Conservation (phyloP, 2,797 vertebrate species). For the Lagodon rhomboides region DNA sequence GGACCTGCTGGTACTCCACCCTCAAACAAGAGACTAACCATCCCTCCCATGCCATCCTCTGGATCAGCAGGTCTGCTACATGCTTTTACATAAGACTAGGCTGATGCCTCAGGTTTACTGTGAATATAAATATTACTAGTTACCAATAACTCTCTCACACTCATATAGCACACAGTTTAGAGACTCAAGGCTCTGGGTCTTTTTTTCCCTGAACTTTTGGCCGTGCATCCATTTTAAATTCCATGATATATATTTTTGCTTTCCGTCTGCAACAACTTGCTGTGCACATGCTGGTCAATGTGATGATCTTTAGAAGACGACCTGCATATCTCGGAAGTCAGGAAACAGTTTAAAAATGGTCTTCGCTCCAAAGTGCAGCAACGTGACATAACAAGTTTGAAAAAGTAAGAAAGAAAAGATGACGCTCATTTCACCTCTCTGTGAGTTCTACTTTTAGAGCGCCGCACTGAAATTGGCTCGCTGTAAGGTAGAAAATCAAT, state of each 20-base stretch:
- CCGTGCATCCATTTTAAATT: not conserved
- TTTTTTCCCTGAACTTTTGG: too few relatives aligned
- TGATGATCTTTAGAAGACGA: not conserved
- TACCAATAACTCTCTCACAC: not conserved
- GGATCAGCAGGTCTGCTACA: too few relatives aligned
- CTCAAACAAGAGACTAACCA: too few relatives aligned
- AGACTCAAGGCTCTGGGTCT: not conserved
- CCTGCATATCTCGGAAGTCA: not conserved
- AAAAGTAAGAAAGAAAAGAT: not conserved
- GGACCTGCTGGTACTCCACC: too few relatives aligned
- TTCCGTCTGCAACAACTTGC: too few relatives aligned
- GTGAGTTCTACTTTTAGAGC: not conserved
- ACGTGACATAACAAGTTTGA: not conserved
- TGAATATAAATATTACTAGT: not conserved
- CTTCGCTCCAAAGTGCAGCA: not conserved
- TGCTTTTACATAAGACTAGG: too few relatives aligned
- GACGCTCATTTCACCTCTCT: too few relatives aligned
- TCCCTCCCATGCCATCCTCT: too few relatives aligned
- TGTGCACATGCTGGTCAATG: not conserved
- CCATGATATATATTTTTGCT: not conserved
- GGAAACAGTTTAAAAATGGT: not conserved
- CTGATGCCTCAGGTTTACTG: too few relatives aligned
- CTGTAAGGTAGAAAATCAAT: slow-evolving; percentile 18
- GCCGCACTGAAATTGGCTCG: not conserved
- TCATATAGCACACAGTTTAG: not conserved